phyloP scores from a whole-genome alignment of 2,113 vertebrate species.

The Synodontis membranacea region DNA sequence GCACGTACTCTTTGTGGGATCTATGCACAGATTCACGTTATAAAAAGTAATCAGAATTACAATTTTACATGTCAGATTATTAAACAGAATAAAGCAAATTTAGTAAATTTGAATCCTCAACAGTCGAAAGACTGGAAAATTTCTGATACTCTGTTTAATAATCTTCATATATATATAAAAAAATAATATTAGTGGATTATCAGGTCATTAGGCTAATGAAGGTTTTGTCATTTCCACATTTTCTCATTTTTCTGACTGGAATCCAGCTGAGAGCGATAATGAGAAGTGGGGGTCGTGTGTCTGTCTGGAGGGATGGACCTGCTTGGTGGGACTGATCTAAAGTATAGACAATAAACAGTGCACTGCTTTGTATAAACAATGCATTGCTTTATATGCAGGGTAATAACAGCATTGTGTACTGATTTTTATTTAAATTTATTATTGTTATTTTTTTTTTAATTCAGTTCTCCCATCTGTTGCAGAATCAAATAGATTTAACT shows the following conservation, averaged over 20 bases:
- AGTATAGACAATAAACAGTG: background rate
- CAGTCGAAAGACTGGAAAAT: too few relatives aligned
- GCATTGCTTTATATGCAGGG: background rate
- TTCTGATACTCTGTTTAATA: too few relatives aligned
- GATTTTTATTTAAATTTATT: too few relatives aligned
- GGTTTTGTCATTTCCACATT: conserved; percentile 25
- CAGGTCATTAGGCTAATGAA: conserved; percentile 24
- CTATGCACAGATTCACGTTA: background rate
- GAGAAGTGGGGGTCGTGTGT: background rate
- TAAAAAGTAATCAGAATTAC: background rate
- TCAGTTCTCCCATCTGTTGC: background rate
- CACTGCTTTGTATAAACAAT: too few relatives aligned
- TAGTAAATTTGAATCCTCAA: too few relatives aligned
- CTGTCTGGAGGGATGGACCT: background rate
- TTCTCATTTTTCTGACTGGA: conserved; percentile 29
- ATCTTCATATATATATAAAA: too few relatives aligned
- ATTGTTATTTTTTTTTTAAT: background rate
- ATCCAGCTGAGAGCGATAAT: background rate
- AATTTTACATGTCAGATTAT: background rate
- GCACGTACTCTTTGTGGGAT: background rate
- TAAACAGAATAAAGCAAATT: background rate
- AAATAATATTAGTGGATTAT: background rate
- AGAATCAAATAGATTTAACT: background rate
- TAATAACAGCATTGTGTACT: background rate
- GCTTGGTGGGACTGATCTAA: background rate